Evolutionary conservation across 2,797 vertebrate genomes (phyloP), one percentile per base, ranked within the genome.

Genomic region (Sebastes taczanowskii): DNA sequence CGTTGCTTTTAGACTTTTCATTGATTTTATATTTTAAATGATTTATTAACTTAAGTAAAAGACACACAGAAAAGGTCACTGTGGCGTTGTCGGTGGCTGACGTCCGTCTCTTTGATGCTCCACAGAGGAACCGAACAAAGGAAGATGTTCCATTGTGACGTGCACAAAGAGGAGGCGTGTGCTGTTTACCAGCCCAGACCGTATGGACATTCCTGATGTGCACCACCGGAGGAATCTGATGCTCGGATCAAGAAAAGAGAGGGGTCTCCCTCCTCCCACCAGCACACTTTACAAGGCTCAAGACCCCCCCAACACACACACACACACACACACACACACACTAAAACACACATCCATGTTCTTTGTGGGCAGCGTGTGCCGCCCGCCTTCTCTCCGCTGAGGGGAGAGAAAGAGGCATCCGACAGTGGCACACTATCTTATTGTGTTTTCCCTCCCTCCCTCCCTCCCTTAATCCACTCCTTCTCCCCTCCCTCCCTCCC

Each of bases 291-390:
- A 0, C 58, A 71, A 23, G 38, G 71, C 27, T 71, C 34, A 62
- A 74, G 74, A 81, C 77, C 78, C 32, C 76, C 25, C 3, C 46
- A 30, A 58, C 23, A 29, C 30, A 64, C 69, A 68, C 46, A 74
- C 61, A 35, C 16, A 78, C 49, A 78, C n/a, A n/a, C n/a, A n/a
- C 55, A 30, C 42, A 74, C 61, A 35, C 34, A 27, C 30, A 67
- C 11, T 14, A 3, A 66, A 23, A 68, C 16, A 71, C 56, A 30
- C 71, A 32, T 27, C 34, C 46, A 56, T 25, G 74, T 22, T 82
- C 78, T 90, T 85, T 91, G 81, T 74, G 72, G 81, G 42, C 42
- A 78, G 86, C 86, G 86, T 92, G 91, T 88, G 89, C 72, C 77
- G 34, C 53, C 78, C 52, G 18, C 35, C 63, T 35, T 35, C 38